Conservation (phyloP, 2,888 invertebrate species). For the Chromoteleia sp. region DNA sequence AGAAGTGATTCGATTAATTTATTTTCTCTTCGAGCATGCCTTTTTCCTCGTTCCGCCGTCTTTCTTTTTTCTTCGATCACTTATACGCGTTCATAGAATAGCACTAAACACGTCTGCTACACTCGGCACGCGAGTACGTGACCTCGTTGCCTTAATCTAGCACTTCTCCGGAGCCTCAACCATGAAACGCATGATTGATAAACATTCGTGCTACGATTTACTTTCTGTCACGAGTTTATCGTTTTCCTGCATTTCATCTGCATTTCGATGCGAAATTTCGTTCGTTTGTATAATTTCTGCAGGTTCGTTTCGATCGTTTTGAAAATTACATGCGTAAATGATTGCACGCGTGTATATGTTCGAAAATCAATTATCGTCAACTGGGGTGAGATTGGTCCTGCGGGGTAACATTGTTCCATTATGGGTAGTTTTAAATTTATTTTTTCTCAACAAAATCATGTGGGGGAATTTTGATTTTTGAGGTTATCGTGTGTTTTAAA, state of each 20-base stretch:
- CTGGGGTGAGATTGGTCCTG: too few species aligned
- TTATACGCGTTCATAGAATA: constrained; percentile 60
- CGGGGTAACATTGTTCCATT: too few species aligned
- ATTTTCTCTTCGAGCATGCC: constrained; percentile 56
- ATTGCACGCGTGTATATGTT: too few species aligned
- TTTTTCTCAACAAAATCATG: too few species aligned
- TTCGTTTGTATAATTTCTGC: neutral
- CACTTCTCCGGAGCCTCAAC: constrained; percentile 68
- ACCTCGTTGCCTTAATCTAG: constrained; percentile 83
- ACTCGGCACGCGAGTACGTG: constrained; percentile 73
- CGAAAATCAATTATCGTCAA: neutral
- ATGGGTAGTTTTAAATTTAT: too few species aligned
- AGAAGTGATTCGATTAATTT: constrained; percentile 65
- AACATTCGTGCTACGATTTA: constrained; percentile 65
- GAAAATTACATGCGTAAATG: neutral
- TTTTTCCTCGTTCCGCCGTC: constrained; percentile 50
- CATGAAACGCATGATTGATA: constrained; percentile 68
- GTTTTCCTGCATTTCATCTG: constrained; percentile 22
- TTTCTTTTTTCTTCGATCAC: constrained; percentile 51
- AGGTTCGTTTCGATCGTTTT: neutral
- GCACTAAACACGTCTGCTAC: constrained; percentile 58
- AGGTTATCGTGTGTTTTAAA: neutral
- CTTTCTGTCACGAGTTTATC: constrained; percentile 59
- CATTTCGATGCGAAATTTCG: constrained; percentile 42
- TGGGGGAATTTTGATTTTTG: too few species aligned